Percentiles rank a stretch among this genome's conserved stretches.
Evolutionary conservation across 2,888 invertebrate genomes (phyloP).

Genomic region (Limnephilus auricula): DNA sequence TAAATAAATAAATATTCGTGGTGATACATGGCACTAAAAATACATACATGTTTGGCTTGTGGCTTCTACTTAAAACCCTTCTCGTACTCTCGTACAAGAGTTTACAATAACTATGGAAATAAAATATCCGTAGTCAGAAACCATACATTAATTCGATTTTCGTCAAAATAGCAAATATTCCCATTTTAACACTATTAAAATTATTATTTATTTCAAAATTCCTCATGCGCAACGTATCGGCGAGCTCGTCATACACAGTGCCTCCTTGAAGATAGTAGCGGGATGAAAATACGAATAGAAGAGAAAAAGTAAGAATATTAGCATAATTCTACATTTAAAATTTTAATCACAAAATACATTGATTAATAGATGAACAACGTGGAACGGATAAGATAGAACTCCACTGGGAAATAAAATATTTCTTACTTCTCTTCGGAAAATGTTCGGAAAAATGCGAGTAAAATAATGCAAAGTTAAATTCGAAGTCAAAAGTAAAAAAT

Average conservation of each 20-base stretch:
- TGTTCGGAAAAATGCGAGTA: neutral
- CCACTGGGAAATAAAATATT: neutral
- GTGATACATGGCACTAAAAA: too few species aligned
- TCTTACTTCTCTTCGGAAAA: neutral
- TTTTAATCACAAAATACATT: slow-evolving; percentile 56
- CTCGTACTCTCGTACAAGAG: too few species aligned
- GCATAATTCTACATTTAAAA: slow-evolving; percentile 55
- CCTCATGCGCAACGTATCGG: neutral
- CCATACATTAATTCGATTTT: too few species aligned
- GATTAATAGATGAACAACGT: slow-evolving; percentile 45
- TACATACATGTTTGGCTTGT: too few species aligned
- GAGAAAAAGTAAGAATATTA: slow-evolving; percentile 52
- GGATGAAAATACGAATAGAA: slow-evolving; percentile 39
- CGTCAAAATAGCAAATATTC: neutral
- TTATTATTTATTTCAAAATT: neutral
- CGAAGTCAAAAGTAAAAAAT: too few species aligned
- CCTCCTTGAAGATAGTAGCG: slow-evolving; percentile 30
- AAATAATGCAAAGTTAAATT: neutral
- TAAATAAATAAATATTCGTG: too few species aligned
- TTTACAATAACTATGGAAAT: too few species aligned
- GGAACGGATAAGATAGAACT: neutral
- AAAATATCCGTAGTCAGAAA: too few species aligned
- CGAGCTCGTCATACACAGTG: slow-evolving; percentile 19
- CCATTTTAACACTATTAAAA: neutral
- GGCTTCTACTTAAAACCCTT: too few species aligned